Evolutionary conservation across 2,113 vertebrate genomes (phyloP).

Genomic region (Gavialis gangeticus): DNA sequence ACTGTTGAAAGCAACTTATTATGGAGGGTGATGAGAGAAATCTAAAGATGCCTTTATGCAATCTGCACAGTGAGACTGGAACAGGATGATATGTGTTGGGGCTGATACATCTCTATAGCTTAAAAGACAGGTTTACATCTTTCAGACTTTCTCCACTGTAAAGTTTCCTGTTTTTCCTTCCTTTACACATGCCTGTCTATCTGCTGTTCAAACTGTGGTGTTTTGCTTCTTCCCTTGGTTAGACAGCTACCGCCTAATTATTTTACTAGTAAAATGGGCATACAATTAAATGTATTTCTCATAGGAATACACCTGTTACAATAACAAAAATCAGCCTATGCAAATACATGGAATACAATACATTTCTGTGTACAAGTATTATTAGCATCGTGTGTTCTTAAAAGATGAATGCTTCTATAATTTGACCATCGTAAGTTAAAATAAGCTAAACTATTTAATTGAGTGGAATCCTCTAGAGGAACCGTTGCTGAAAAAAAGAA

Average conservation of each 20-base stretch:
- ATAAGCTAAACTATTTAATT: background rate
- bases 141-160: background rate
- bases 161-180: background rate
- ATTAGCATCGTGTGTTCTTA: background rate
- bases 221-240: background rate
- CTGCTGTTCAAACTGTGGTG: background rate
- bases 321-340: rapidly evolving
- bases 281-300: background rate
- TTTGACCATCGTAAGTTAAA: background rate
- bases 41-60: background rate
- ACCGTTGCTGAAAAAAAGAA: background rate
- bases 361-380: background rate
- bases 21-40: background rate
- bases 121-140: background rate
- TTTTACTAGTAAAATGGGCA: background rate
- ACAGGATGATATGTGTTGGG: background rate
- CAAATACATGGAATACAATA: background rate
- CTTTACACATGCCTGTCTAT: rapidly evolving
- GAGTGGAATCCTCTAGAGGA: background rate
- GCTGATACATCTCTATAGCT: background rate
- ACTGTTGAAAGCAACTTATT: background rate
- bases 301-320: background rate
- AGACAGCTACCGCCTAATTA: background rate
- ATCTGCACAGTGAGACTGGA: background rate
- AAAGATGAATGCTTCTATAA: background rate